A percentile compares a stretch with the other conserved stretches of the same genome.
phyloP scores from a whole-genome alignment of 1,140 invertebrate species.

The Drosophila truncata region DNA sequence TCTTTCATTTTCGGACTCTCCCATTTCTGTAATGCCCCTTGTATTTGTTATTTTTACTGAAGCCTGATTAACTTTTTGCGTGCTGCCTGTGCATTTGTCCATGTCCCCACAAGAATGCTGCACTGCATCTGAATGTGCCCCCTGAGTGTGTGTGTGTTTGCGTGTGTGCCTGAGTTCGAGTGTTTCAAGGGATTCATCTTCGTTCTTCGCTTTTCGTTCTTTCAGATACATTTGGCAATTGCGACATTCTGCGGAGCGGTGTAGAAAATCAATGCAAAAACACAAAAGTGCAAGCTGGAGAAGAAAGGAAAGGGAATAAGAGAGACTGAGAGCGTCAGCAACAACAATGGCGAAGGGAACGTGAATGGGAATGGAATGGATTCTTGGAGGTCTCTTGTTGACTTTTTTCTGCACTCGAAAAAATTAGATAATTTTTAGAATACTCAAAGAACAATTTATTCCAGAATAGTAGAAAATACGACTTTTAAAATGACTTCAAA shows the following conservation, averaged over 20 bases:
- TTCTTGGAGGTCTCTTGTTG: conserved; percentile 42
- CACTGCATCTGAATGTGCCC: conserved; percentile 11
- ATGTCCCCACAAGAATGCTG: conserved; percentile 40
- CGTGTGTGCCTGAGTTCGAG: conserved; percentile 15
- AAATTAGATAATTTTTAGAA: background rate
- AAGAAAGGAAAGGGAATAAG: conserved; percentile 7
- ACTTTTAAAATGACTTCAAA: no score
- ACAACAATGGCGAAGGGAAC: conserved; percentile 41
- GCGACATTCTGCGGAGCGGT: conserved; percentile 38
- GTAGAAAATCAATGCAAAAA: conserved; percentile 78
- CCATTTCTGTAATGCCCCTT: conserved; percentile 20
- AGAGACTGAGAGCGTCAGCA: background rate
- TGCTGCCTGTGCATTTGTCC: conserved; percentile 63
- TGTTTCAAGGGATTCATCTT: conserved; percentile 58
- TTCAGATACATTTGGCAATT: conserved; percentile 33
- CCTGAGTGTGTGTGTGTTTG: conserved; percentile 19
- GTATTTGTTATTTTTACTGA: conserved; percentile 54
- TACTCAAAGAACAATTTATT: no score
- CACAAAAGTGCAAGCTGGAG: conserved; percentile 66
- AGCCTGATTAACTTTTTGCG: conserved; percentile 81
- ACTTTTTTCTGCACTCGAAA: conserved; percentile 20
- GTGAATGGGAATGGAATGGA: conserved; percentile 33
- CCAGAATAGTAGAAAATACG: no score
- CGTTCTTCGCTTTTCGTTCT: conserved; percentile 6
- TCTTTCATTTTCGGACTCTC: background rate